A percentile compares a stretch with the other conserved stretches of the same genome.
Evolutionary conservation across 2,797 vertebrate genomes (phyloP).

Genomic region (Enteromius thamalakanensis): DNA sequence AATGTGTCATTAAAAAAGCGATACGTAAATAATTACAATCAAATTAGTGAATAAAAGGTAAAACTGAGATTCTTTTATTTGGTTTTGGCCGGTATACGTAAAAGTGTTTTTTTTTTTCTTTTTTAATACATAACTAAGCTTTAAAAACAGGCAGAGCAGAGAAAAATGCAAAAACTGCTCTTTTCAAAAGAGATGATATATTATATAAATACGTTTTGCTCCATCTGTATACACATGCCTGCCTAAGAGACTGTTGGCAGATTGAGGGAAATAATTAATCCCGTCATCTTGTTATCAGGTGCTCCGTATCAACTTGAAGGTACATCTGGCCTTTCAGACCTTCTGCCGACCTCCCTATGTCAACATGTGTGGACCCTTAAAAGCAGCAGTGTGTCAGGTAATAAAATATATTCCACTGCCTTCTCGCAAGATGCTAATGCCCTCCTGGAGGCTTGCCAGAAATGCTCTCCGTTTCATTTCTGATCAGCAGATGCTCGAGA

Average conservation of each 20-base stretch:
- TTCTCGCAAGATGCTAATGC: slow-evolving; percentile 46
- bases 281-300: slow-evolving; percentile 26
- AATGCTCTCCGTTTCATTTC: slow-evolving; percentile 45
- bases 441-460: slow-evolving; percentile 37
- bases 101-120: neutral
- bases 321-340: slow-evolving; percentile 38
- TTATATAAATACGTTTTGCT: slow-evolving; percentile 24
- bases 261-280: slow-evolving; percentile 36
- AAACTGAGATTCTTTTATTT: neutral
- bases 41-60: neutral
- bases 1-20: neutral
- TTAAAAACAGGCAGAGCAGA: neutral
- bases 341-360: slow-evolving; percentile 31
- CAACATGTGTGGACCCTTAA: slow-evolving; percentile 26
- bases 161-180: slow-evolving; percentile 3
- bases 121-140: neutral
- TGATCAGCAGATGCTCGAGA: slow-evolving; percentile 38
- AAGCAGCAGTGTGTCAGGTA: slow-evolving; percentile 24
- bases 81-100: slow-evolving; percentile 14
- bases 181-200: slow-evolving; percentile 17
- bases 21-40: neutral
- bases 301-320: slow-evolving; percentile 38
- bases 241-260: slow-evolving; percentile 10
- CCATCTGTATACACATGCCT: slow-evolving; percentile 14
- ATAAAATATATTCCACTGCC: slow-evolving; percentile 45